phyloP scores from a whole-genome alignment of 2,113 vertebrate genomes.

The Rallus limicola region DNA sequence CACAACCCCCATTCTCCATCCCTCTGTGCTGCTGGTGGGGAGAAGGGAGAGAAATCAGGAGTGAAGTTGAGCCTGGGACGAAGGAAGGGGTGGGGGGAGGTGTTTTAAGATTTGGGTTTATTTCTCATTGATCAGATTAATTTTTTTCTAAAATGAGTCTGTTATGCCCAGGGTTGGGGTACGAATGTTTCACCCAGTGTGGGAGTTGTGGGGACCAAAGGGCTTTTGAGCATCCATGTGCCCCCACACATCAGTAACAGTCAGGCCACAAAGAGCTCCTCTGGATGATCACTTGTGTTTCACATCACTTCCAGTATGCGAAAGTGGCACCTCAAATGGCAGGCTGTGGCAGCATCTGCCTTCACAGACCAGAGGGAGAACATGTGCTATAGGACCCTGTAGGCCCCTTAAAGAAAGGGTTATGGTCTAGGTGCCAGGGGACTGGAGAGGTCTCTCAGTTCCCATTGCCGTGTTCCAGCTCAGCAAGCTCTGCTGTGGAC shows the following conservation, averaged over 20 bases:
- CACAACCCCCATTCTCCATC: too few relatives aligned
- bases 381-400: rapidly evolving
- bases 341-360: background rate
- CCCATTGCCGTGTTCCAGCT: background rate
- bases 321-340: background rate
- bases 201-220: background rate
- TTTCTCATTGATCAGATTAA: too few relatives aligned
- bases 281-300: background rate
- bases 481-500: background rate
- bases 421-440: background rate
- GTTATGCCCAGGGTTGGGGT: background rate
- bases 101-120: too few relatives aligned
- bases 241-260: background rate
- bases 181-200: background rate
- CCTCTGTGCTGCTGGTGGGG: too few relatives aligned
- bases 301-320: background rate
- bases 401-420: background rate
- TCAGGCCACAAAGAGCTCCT: background rate
- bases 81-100: too few relatives aligned
- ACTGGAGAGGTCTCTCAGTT: background rate
- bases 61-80: too few relatives aligned
- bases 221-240: background rate
- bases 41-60: too few relatives aligned
- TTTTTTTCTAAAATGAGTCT: too few relatives aligned
- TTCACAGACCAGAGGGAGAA: background rate